Conservation (phyloP, 2,113 vertebrate species). For the Dipodomys merriami region DNA sequence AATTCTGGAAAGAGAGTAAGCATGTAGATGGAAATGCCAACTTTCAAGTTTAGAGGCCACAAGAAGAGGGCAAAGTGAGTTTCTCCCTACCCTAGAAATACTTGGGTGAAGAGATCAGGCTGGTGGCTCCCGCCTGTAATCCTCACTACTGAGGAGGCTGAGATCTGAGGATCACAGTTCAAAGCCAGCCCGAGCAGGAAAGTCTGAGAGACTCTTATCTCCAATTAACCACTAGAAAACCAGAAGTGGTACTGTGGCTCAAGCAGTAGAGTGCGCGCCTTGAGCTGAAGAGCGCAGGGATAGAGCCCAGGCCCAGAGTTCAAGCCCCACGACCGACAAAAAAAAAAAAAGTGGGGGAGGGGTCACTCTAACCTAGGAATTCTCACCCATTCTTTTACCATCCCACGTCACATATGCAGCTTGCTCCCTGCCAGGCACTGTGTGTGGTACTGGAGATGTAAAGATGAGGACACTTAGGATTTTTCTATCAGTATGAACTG, state of each 20-base stretch:
- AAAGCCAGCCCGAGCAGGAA: no score
- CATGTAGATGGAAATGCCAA: background rate
- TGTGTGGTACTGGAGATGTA: rapidly evolving
- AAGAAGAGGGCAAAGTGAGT: background rate
- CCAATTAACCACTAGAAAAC: no score
- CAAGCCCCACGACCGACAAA: no score
- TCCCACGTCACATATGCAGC: rapidly evolving
- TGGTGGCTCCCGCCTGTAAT: no score
- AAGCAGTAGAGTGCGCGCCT: no score
- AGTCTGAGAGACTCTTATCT: no score
- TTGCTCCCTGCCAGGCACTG: background rate
- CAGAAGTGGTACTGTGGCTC: no score
- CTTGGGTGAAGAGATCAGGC: no score
- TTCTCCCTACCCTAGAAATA: background rate
- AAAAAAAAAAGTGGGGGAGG: background rate
- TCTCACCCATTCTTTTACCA: background rate
- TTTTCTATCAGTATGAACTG: background rate
- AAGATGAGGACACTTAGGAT: background rate
- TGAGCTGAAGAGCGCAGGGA: no score
- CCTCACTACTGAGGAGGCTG: no score
- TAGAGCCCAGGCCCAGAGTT: no score
- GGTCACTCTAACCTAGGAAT: background rate
- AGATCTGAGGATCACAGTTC: no score
- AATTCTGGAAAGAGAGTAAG: background rate
- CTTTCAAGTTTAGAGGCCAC: background rate